Conservation (phyloP, 2,888 invertebrate species). For the Ectemnius cavifrons region DNA sequence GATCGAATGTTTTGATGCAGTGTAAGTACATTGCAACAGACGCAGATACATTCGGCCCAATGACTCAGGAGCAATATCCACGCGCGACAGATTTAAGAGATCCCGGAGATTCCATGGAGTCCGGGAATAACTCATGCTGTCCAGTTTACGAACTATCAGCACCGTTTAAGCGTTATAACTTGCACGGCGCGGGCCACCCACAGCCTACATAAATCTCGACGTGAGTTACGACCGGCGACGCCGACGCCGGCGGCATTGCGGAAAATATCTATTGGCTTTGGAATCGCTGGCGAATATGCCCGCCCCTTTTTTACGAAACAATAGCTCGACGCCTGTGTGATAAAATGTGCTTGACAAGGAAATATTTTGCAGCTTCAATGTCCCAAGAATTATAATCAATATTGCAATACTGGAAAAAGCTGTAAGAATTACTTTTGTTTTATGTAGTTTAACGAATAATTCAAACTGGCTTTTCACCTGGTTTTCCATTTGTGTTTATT, state of each 20-base stretch:
- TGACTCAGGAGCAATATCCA: slow-evolving; percentile 27
- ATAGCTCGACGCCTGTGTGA: too few relatives aligned
- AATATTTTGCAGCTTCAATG: too few relatives aligned
- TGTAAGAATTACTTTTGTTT: too few relatives aligned
- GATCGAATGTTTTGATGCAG: too few relatives aligned
- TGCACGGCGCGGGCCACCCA: slow-evolving; percentile 40
- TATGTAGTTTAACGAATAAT: too few relatives aligned
- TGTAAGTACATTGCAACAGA: background rate
- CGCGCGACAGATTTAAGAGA: slow-evolving; percentile 30
- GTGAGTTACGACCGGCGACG: slow-evolving; percentile 27
- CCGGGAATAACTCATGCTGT: slow-evolving; percentile 36
- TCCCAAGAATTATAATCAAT: too few relatives aligned
- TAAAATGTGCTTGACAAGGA: too few relatives aligned
- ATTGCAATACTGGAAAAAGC: too few relatives aligned
- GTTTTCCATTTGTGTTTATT: too few relatives aligned
- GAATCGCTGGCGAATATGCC: slow-evolving; percentile 15
- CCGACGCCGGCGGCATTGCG: slow-evolving; percentile 8
- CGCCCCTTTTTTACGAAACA: background rate
- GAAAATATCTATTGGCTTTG: slow-evolving; percentile 17
- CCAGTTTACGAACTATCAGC: slow-evolving; percentile 42
- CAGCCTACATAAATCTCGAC: slow-evolving; percentile 47
- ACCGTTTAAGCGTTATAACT: slow-evolving; percentile 47
- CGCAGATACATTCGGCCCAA: slow-evolving; percentile 9
- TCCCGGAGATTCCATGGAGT: slow-evolving; percentile 32
- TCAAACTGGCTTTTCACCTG: too few relatives aligned